Conservation (phyloP, 2,113 vertebrate species). For the Clarias batrachus region DNA sequence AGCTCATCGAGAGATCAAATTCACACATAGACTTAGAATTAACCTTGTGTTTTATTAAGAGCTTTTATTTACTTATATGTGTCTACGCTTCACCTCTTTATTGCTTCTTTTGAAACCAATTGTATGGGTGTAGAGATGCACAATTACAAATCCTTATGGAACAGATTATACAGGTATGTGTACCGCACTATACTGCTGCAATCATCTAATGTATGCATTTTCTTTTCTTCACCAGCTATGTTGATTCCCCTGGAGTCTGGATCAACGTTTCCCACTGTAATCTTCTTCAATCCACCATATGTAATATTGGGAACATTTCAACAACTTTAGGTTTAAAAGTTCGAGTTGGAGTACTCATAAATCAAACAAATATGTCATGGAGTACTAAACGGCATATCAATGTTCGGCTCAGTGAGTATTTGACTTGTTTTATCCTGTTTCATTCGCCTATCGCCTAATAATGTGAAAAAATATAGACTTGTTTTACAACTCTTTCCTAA, state of each 20-base stretch:
- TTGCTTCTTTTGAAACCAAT: too few species aligned
- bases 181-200: not conserved
- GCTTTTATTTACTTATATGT: too few species aligned
- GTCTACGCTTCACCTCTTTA: too few species aligned
- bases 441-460: not conserved
- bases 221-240: slow-evolving; percentile 41
- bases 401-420: slow-evolving; percentile 56
- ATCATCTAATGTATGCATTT: not conserved
- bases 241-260: not conserved
- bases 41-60: too few species aligned
- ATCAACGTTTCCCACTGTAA: slow-evolving; percentile 47
- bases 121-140: too few species aligned
- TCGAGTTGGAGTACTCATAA: slow-evolving; percentile 58
- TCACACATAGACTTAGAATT: too few species aligned
- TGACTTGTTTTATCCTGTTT: not conserved
- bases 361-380: slow-evolving; percentile 1
- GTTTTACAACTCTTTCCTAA: not conserved
- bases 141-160: too few species aligned
- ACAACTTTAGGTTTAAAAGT: not conserved
- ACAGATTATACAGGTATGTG: too few species aligned
- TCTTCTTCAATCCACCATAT: slow-evolving; percentile 7
- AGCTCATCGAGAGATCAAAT: too few species aligned
- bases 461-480: not conserved
- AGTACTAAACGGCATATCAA: not conserved
- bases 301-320: slow-evolving; percentile 26